Conservation (phyloP, 1,140 invertebrate species). For the Liolophura sinensis region DNA sequence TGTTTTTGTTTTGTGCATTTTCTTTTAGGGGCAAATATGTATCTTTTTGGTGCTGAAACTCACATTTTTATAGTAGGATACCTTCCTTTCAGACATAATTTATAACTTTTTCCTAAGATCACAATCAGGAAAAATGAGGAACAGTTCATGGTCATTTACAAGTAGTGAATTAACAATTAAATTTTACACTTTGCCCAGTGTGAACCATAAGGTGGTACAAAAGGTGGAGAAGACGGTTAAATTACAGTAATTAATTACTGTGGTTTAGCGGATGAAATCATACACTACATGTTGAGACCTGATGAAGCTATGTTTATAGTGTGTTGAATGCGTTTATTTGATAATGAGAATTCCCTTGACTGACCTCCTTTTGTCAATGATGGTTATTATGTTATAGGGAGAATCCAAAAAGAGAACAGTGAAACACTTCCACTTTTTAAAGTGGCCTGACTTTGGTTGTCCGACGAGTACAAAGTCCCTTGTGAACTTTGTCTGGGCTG, state of each 20-base stretch:
- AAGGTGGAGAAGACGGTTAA: slow-evolving; percentile 3
- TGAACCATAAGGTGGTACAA: no score
- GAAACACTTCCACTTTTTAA: slow-evolving; percentile 56
- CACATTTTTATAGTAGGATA: no score
- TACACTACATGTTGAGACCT: neutral
- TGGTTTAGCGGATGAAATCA: neutral
- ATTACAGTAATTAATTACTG: neutral
- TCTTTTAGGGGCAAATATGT: no score
- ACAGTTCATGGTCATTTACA: no score
- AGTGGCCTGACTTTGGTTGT: slow-evolving; percentile 59
- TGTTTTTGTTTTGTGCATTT: no score
- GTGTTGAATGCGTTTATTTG: neutral
- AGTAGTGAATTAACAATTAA: no score
- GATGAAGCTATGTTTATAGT: neutral
- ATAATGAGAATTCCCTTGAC: neutral
- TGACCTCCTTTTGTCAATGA: neutral
- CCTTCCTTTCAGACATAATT: no score
- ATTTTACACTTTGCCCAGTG: no score
- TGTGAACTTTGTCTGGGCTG: slow-evolving; percentile 51
- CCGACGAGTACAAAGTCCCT: slow-evolving; percentile 50
- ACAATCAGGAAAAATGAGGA: no score
- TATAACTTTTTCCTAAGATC: no score
- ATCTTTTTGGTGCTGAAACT: no score
- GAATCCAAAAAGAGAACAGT: slow-evolving; percentile 34
- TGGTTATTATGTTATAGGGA: slow-evolving; percentile 35